Evolutionary conservation across 2,888 invertebrate genomes (phyloP), one percentile per base, ranked within the genome.

Genomic region (Melanchra persicariae): DNA sequence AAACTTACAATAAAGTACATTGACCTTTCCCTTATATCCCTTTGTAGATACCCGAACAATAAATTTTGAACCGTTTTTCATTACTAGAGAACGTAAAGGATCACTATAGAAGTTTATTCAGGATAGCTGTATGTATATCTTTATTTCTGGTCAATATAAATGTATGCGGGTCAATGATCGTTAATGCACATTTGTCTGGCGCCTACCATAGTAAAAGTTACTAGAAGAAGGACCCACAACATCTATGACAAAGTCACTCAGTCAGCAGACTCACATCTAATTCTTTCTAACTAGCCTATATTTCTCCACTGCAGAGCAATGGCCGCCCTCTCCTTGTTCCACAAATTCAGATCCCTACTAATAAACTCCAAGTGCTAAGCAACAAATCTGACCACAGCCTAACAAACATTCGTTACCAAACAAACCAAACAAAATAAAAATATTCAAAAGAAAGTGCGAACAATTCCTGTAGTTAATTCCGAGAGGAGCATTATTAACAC

Each of bases 401-500:
- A 64, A 52, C 26, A 72, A 34, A 57, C 51, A 43, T 81, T 65
- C 19, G 19, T 57, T 19, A 49, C 52, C 10, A 0, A 74, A 59
- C 63, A 22, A 30, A 49, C 37, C 17, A 55, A 73, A 71, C 70
- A 30, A 70, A 51, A 52, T 55, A 61, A 81, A 80, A 83, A 81
- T 59, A 30, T 74, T 72, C 70, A 73, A 63, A 54, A 55, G 22
- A 49, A 72, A 78, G 62, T 60, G 74, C 73, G 52, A 73, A 68
- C 66, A 73, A 70, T 74, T 74, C 63, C 65, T 68, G 67, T 60
- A 67, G 74, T 76, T 80, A 79, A 85, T 80, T 74, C 70, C 69
- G n/a, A 52, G 45, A 71, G 79, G 61, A 82, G 71, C 79, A 72
- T 77, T 82, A 86, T 79, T 83, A 83, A 83, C 80, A 76, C 69